Evolutionary conservation across 1,140 invertebrate species (phyloP).

Genomic region (Brachionus rubens): DNA sequence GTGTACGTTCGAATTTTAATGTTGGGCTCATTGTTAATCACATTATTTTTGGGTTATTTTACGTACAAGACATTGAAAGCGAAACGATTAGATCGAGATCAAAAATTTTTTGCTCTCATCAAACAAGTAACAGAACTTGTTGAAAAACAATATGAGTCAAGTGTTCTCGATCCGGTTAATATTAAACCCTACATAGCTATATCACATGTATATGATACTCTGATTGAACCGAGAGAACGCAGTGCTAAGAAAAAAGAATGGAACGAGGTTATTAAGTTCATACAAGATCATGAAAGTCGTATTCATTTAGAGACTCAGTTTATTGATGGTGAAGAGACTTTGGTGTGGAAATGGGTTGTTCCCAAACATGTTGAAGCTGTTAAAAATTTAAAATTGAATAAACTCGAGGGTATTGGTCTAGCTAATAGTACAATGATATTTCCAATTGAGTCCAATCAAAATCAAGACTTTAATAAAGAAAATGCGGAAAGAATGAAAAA

Average conservation of each 20-base stretch:
- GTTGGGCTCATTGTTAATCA: neutral
- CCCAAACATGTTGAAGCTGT: slow-evolving; percentile 11
- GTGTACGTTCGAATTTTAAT: slow-evolving; percentile 16
- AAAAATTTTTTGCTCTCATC: slow-evolving; percentile 19
- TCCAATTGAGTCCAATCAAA: neutral
- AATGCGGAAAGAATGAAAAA: neutral
- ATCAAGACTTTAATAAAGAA: slow-evolving; percentile 11
- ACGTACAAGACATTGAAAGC: neutral
- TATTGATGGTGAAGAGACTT: slow-evolving; percentile 42
- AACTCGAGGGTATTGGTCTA: slow-evolving; percentile 11
- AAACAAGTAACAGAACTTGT: slow-evolving; percentile 42
- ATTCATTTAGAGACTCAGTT: slow-evolving; percentile 39
- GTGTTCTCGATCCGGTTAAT: slow-evolving; percentile 2
- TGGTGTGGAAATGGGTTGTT: slow-evolving; percentile 39
- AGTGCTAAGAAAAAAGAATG: neutral
- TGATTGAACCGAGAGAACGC: slow-evolving; percentile 16
- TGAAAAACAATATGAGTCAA: slow-evolving; percentile 36
- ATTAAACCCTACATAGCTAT: slow-evolving; percentile 37
- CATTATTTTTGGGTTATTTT: neutral
- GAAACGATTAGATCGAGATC: neutral
- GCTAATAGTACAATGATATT: slow-evolving; percentile 43
- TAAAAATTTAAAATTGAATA: neutral
- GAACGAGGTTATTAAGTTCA: slow-evolving; percentile 38
- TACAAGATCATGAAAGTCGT: slow-evolving; percentile 38
- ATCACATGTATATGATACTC: slow-evolving; percentile 34